These are phyloP conservation scores for Loriculus beryllinus DNA, from an alignment of 2,797 vertebrate species.

Conservation along the genomic window DNA sequence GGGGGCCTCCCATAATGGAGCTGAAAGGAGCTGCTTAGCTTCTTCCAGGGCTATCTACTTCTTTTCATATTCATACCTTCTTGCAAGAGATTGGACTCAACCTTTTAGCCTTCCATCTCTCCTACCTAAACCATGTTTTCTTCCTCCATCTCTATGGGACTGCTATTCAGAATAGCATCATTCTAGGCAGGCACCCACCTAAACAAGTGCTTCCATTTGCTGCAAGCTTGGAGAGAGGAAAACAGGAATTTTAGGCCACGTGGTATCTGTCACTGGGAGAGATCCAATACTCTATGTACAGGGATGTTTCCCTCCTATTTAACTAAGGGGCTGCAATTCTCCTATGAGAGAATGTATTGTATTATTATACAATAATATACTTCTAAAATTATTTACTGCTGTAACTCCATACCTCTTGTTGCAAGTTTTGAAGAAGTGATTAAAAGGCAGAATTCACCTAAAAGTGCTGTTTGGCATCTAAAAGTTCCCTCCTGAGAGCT, in stretches of 20 bases:
- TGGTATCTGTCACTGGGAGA: background rate
- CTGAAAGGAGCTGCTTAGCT: background rate
- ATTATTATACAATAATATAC: background rate
- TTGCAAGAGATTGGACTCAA: background rate
- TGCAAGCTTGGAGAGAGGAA: background rate
- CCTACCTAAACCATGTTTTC: background rate
- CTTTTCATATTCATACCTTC: background rate
- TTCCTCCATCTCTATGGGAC: background rate
- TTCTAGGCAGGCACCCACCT: background rate
- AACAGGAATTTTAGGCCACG: background rate
- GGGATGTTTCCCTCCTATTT: background rate
- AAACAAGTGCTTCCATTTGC: background rate
- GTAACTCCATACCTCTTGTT: background rate
- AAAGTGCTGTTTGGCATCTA: background rate
- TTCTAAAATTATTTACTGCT: background rate
- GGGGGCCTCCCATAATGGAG: rapidly evolving
- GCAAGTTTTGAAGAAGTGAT: background rate
- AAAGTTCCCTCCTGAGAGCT: rapidly evolving
- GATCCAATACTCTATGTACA: background rate
- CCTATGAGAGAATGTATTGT: background rate
- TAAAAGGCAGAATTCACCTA: background rate
- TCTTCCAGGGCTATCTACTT: background rate
- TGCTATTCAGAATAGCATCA: background rate
- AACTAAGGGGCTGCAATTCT: background rate
- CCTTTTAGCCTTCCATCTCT: background rate